phyloP scores from a whole-genome alignment of 2,888 invertebrate genomes.

The Anthrax anthrax region DNA sequence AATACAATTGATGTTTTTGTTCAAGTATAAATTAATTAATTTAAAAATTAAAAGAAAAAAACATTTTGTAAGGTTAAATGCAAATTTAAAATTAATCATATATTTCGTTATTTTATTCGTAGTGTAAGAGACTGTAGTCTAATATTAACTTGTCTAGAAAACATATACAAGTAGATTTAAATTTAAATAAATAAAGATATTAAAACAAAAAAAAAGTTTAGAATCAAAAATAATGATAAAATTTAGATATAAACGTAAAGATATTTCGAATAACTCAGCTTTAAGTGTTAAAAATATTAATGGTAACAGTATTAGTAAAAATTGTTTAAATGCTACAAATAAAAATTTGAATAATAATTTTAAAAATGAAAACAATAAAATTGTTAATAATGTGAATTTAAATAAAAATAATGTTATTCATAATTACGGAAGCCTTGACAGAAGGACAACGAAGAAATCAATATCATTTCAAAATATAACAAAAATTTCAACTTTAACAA shows the following conservation, averaged over 20 bases:
- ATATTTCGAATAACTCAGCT: slow-evolving; percentile 8
- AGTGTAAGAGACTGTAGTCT: too few species aligned
- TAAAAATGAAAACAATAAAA: too few species aligned
- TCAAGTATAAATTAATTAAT: too few species aligned
- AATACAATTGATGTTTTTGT: too few species aligned
- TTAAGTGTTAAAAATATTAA: background rate
- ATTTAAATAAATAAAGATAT: too few species aligned
- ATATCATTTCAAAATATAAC: slow-evolving; percentile 1
- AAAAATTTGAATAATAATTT: background rate
- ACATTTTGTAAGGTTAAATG: too few species aligned
- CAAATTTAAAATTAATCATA: too few species aligned
- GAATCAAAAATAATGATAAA: slow-evolving; percentile 47
- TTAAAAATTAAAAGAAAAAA: too few species aligned
- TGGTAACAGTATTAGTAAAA: background rate
- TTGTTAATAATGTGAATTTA: background rate
- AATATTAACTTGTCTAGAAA: too few species aligned
- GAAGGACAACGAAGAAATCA: slow-evolving; percentile 6
- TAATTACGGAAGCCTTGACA: slow-evolving; percentile 9
- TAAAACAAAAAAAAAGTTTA: too few species aligned
- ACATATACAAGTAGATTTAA: too few species aligned
- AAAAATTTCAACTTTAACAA: slow-evolving; percentile 7
- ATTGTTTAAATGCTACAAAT: background rate
- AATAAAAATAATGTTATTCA: background rate
- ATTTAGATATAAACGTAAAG: slow-evolving; percentile 51
- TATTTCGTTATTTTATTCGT: too few species aligned